Evolutionary conservation across 2,888 invertebrate genomes (phyloP).

Genomic region (Marasmarcha lunaedactyla): DNA sequence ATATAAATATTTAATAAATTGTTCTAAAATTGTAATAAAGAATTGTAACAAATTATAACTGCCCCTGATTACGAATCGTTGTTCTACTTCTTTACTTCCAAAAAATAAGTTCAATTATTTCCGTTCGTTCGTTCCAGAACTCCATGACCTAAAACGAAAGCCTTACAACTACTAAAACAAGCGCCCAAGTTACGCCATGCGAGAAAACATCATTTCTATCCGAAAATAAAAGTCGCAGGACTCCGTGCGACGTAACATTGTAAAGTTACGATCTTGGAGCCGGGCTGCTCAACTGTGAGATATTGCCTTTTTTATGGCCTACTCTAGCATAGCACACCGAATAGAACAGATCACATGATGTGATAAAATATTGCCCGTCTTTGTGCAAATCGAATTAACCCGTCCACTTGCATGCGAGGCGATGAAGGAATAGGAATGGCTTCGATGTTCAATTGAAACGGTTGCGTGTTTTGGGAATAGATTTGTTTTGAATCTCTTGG

Average conservation of each 20-base stretch:
- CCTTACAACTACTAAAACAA: too few species aligned
- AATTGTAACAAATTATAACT: too few species aligned
- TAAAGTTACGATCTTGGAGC: conserved; percentile 64
- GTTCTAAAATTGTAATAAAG: too few species aligned
- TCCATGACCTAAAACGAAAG: too few species aligned
- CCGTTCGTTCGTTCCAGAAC: too few species aligned
- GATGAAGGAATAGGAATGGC: conserved; percentile 49
- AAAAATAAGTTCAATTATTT: too few species aligned
- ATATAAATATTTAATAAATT: too few species aligned
- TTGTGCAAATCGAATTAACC: conserved; percentile 64
- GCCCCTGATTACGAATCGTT: too few species aligned
- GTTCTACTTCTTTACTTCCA: too few species aligned
- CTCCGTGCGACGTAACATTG: conserved; percentile 61
- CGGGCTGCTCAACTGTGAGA: conserved; percentile 65
- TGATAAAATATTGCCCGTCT: conserved; percentile 67
- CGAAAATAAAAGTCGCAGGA: conserved; percentile 48
- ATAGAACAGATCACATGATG: conserved; percentile 69
- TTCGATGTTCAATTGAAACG: neutral
- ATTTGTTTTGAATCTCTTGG: too few species aligned
- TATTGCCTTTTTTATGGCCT: conserved; percentile 69
- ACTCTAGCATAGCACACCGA: conserved; percentile 65
- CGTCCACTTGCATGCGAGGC: conserved; percentile 68
- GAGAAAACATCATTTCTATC: conserved; percentile 27
- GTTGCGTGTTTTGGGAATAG: too few species aligned
- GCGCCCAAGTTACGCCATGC: neutral